Evolutionary conservation across 1,140 invertebrate species (phyloP).

Genomic region (Melitaea cinxia): DNA sequence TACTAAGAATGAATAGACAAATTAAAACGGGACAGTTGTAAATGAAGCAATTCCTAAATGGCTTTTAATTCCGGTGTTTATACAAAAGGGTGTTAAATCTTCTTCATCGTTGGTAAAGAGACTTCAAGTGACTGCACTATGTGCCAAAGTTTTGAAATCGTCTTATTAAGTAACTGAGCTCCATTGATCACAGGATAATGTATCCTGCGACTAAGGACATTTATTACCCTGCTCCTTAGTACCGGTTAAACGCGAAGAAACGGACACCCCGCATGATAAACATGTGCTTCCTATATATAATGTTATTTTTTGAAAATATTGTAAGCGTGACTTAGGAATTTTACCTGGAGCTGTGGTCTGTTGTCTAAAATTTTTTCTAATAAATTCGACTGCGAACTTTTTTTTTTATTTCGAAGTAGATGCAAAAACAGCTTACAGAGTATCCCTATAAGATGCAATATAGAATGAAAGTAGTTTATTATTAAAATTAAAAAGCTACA

Average conservation of each 20-base stretch:
- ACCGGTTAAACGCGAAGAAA: slow-evolving; percentile 66
- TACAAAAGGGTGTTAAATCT: slow-evolving; percentile 62
- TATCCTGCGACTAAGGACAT: slow-evolving; percentile 44
- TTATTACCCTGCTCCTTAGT: slow-evolving; percentile 58
- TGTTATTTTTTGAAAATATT: slow-evolving; percentile 48
- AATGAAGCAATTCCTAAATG: too few relatives aligned
- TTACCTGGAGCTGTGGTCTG: slow-evolving; percentile 64
- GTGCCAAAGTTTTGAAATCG: slow-evolving; percentile 62
- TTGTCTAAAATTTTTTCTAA: slow-evolving; percentile 40
- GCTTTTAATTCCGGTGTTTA: too few relatives aligned
- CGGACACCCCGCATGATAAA: slow-evolving; percentile 48
- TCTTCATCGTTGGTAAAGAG: slow-evolving; percentile 63
- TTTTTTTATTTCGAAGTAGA: not conserved
- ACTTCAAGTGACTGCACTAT: slow-evolving; percentile 57
- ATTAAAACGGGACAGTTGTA: too few relatives aligned
- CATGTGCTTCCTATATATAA: slow-evolving; percentile 43
- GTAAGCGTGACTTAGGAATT: slow-evolving; percentile 55
- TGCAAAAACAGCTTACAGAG: not conserved
- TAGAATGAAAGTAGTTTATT: not conserved
- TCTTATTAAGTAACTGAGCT: slow-evolving; percentile 66
- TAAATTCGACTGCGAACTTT: not conserved
- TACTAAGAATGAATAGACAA: too few relatives aligned
- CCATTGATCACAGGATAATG: too few relatives aligned
- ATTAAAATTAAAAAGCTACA: too few relatives aligned
- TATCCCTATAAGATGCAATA: too few relatives aligned